Percentiles rank a stretch among this genome's conserved stretches.
Conservation (phyloP, 2,113 vertebrate genomes). For the Cyphomyrus discorhynchus region DNA sequence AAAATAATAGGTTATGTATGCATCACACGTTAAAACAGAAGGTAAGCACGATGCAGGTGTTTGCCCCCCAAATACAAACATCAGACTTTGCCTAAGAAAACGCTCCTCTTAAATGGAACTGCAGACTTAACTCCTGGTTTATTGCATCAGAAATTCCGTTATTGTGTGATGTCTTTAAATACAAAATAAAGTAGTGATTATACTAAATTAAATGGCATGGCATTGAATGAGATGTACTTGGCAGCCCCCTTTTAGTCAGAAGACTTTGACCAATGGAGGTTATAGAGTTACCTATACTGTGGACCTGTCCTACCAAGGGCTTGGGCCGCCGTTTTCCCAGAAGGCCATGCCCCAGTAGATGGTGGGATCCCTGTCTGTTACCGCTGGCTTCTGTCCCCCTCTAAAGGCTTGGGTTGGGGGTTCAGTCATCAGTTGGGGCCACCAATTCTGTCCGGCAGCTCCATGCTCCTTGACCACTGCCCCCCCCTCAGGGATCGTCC, state of each 20-base stretch:
- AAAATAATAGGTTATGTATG: not conserved
- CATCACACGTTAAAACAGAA: not conserved
- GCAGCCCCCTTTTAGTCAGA: not conserved
- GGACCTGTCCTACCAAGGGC: not conserved
- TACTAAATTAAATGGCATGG: not conserved
- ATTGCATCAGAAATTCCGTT: not conserved
- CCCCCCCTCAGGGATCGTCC: constrained; percentile 73
- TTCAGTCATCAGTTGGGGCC: not conserved
- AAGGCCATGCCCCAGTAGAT: no score
- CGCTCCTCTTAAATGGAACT: not conserved
- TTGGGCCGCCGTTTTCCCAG: not conserved
- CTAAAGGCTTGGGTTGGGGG: no score
- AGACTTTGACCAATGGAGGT: not conserved
- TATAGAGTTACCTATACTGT: not conserved
- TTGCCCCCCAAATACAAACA: not conserved
- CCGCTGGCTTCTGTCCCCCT: no score
- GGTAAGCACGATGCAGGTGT: not conserved
- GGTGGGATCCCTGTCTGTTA: no score
- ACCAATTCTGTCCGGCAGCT: not conserved
- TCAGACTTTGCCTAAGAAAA: not conserved
- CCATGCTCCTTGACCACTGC: constrained; percentile 56
- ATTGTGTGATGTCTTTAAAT: not conserved
- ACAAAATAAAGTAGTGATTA: not conserved
- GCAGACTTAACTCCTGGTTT: not conserved
- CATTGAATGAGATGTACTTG: not conserved